These are phyloP conservation scores for Sclerurus mexicanus DNA, from an alignment of 2,113 vertebrate species.

Conservation along the genomic window DNA sequence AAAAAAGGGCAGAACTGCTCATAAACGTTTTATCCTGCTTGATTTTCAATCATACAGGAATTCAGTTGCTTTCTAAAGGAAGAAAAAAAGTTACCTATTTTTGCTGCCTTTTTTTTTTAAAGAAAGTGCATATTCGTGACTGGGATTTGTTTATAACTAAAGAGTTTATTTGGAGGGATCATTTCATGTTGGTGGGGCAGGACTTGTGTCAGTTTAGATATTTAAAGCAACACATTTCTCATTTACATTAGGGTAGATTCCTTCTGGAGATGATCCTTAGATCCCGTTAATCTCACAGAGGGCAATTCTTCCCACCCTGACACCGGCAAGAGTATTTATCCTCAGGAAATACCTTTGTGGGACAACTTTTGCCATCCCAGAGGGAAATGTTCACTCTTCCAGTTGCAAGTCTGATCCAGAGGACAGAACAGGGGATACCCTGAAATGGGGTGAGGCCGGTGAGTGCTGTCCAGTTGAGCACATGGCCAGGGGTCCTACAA, in stretches of 20 bases:
- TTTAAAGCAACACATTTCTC: background rate
- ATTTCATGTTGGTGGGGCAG: background rate
- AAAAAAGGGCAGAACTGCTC: background rate
- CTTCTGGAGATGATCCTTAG: background rate
- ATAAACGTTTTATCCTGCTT: background rate
- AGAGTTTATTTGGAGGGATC: background rate
- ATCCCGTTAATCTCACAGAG: background rate
- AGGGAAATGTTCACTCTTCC: background rate
- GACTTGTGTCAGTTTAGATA: background rate
- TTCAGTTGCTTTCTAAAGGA: background rate
- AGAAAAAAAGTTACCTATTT: fast-evolving
- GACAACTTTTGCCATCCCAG: background rate
- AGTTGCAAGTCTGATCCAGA: background rate
- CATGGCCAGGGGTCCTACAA: background rate
- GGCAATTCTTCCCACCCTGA: background rate
- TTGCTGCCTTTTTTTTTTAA: background rate
- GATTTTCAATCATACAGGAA: background rate
- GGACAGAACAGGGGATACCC: fast-evolving
- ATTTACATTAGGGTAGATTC: background rate
- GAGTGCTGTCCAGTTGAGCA: background rate
- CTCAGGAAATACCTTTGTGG: background rate
- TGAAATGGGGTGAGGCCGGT: fast-evolving
- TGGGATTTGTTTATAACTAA: background rate
- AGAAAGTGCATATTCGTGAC: background rate
- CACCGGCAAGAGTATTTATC: background rate